Percentiles rank a stretch among this genome's conserved stretches.
These are phyloP conservation scores for Rosalia funebris DNA, from an alignment of 2,888 invertebrate genomes.

Conservation along the genomic window DNA sequence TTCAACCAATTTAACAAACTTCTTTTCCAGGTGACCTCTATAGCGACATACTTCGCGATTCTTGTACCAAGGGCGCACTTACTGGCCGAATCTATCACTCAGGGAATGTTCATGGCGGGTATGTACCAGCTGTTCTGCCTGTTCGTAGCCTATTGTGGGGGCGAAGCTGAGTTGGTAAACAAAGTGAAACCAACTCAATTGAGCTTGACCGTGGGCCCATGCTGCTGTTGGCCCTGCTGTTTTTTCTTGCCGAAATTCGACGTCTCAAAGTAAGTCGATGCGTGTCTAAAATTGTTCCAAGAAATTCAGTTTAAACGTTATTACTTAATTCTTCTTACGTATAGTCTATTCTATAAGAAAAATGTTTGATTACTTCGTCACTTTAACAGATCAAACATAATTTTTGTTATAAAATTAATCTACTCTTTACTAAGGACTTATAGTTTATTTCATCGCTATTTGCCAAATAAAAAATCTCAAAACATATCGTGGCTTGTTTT, in stretches of 20 bases:
- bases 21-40: constrained; percentile 70
- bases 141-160: constrained; percentile 73
- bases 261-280: constrained; percentile 68
- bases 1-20: too few species aligned
- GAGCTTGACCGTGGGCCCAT: constrained; percentile 73
- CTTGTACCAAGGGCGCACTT: constrained; percentile 74
- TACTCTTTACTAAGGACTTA: too few species aligned
- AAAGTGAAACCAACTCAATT: constrained; percentile 69
- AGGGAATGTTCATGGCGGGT: constrained; percentile 75
- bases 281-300: too few species aligned
- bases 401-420: too few species aligned
- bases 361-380: too few species aligned
- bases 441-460: too few species aligned
- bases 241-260: constrained; percentile 68
- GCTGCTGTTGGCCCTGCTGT: constrained; percentile 80
- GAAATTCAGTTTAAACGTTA: too few species aligned
- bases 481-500: too few species aligned
- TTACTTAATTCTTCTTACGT: too few species aligned
- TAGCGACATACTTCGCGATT: constrained; percentile 69
- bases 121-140: constrained; percentile 77
- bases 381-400: too few species aligned
- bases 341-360: too few species aligned
- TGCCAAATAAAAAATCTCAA: too few species aligned
- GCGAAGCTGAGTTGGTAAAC: constrained; percentile 69
- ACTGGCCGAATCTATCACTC: constrained; percentile 75